Conservation (phyloP, 1,140 invertebrate species). For the Drosophila fuyamai region DNA sequence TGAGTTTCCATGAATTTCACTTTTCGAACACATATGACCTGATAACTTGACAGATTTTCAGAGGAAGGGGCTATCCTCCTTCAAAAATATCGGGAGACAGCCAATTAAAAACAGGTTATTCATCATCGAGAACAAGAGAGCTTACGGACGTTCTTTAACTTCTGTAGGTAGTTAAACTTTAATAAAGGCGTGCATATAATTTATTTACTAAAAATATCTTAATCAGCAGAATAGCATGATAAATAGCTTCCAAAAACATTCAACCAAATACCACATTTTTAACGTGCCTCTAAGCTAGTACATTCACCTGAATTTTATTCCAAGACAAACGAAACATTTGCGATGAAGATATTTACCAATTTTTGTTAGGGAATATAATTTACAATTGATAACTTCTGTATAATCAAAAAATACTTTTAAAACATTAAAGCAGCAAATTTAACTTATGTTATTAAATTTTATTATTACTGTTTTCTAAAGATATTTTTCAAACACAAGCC, state of each 20-base stretch:
- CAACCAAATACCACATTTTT: constrained; percentile 2
- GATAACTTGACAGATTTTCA: constrained; percentile 9
- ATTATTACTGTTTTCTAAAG: too few relatives aligned
- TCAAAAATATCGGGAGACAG: constrained; percentile 2
- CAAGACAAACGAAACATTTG: neutral
- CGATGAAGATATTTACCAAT: neutral
- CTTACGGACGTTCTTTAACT: neutral
- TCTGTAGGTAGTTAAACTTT: constrained; percentile 10
- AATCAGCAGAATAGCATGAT: neutral
- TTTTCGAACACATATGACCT: constrained; percentile 34
- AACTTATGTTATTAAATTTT: too few relatives aligned
- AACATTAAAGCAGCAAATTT: too few relatives aligned
- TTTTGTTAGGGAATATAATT: neutral
- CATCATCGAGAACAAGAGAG: constrained; percentile 8
- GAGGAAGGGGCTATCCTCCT: neutral
- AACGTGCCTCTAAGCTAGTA: neutral
- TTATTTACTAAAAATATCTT: constrained; percentile 14
- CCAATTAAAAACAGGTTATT: constrained; percentile 18
- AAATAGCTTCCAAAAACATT: neutral
- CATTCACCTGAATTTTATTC: neutral
- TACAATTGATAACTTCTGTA: neutral
- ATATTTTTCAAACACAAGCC: too few relatives aligned
- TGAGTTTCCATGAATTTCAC: constrained; percentile 50
- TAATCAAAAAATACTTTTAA: neutral
- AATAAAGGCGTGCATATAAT: constrained; percentile 9